Evolutionary conservation across 1,140 invertebrate genomes (phyloP), one percentile per base, ranked within the genome.

Genomic region (Schlechtendalia chinensis): DNA sequence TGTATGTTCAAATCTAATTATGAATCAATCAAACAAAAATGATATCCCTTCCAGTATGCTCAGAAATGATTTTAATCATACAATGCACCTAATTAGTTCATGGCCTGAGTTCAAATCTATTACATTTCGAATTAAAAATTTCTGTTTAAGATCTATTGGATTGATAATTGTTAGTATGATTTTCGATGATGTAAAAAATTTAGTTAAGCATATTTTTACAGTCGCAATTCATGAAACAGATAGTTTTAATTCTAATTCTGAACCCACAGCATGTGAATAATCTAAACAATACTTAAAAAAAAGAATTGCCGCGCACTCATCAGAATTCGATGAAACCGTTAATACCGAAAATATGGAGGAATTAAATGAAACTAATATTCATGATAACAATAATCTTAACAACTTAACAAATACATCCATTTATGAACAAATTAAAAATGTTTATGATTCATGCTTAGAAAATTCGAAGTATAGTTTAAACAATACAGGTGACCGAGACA

Each of bases 241-340:
- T 14, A 39, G 65, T 19, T 6, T 32, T 22, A 32, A 65, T 39
- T 32, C 12, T 8, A 65, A 65, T 32, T 8, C 11, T 32, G 61
- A 65, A 65, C 27, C 27, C 8, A 65, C 61, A n/a, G 61, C 5
- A 17, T 65, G 61, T 65, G 61, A 65, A 65, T 12, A 17, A 14
- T 29, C 61, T 12, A 65, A 65, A 65, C 10, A 29, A 65, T 65
- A 65, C 4, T 39, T 65, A 65, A 65, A 65, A 65, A 27, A 32
- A 65, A 12, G 24, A 17, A 65, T 65, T 32, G 61, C 61, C 17
- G 32, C 61, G 10, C 61, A 65, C 32, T 10, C n/a, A 5, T 32
- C 16, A 2, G 54, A 58, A 10, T 58, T 58, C 10, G 54, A 58
- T 22, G 54, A 22, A 58, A 22, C 19, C 10, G 14, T 10, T 58